phyloP scores from a whole-genome alignment of 2,113 vertebrate genomes.

The Saguinus midas region DNA sequence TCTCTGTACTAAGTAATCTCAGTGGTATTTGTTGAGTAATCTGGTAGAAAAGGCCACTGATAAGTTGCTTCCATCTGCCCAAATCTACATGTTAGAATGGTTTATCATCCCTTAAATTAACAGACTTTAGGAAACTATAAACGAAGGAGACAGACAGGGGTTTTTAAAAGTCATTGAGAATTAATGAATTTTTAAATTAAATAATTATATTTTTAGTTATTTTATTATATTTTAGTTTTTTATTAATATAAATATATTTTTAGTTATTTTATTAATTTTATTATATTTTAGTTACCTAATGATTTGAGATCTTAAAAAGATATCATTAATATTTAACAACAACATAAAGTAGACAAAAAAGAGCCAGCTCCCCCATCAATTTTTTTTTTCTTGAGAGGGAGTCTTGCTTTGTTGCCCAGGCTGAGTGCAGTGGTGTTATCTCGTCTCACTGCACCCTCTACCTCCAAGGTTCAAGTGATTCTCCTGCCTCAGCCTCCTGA shows the following conservation, averaged over 20 bases:
- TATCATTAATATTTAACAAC: not conserved
- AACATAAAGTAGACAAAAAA: constrained; percentile 33
- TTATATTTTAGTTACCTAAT: constrained; percentile 24
- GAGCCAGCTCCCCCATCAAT: not conserved
- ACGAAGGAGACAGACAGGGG: not conserved
- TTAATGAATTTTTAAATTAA: constrained; percentile 51
- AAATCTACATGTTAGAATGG: not conserved
- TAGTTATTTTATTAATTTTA: too few relatives aligned
- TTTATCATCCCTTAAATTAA: constrained; percentile 37
- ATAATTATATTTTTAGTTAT: not conserved
- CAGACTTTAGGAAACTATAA: not conserved
- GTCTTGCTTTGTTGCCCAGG: too few relatives aligned
- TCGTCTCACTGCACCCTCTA: too few relatives aligned
- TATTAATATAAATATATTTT: too few relatives aligned
- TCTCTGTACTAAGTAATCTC: not conserved
- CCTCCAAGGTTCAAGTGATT: too few relatives aligned
- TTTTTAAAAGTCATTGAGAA: not conserved
- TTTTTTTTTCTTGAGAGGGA: too few relatives aligned
- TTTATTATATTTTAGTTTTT: not conserved
- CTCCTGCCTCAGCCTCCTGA: too few relatives aligned
- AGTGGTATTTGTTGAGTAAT: not conserved
- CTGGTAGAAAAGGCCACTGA: not conserved
- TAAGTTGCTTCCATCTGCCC: not conserved
- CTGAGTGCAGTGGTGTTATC: too few relatives aligned
- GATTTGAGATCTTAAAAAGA: constrained; percentile 9